Conservation (phyloP, 2,113 vertebrate species). For the Pavo muticus region DNA sequence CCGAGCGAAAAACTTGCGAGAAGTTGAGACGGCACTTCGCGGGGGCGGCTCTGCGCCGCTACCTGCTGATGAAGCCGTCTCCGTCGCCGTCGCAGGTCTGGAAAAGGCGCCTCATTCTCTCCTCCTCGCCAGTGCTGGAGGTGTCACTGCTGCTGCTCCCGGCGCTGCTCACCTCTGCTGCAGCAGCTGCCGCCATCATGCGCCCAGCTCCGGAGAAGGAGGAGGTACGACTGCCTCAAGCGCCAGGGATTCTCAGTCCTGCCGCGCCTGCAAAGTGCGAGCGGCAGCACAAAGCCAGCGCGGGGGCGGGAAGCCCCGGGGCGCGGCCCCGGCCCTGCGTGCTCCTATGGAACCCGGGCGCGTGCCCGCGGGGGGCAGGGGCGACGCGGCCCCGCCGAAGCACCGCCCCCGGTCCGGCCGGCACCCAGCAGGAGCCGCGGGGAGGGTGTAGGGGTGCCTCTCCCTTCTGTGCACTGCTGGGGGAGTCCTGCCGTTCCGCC, state of each 20-base stretch:
- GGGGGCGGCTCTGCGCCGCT: background rate
- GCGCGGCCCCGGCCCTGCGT: background rate
- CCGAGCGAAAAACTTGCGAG: background rate
- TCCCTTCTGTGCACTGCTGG: too few relatives aligned
- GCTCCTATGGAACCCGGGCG: too few relatives aligned
- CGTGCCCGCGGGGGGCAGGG: too few relatives aligned
- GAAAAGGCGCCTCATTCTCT: conserved; percentile 83
- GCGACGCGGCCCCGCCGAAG: too few relatives aligned
- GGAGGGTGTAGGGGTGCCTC: too few relatives aligned
- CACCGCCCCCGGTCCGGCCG: too few relatives aligned
- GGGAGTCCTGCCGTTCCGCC: too few relatives aligned
- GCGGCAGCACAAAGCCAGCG: background rate
- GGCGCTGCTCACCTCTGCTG: conserved; percentile 56
- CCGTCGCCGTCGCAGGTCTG: conserved; percentile 86
- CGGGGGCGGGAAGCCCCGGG: background rate
- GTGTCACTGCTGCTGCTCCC: conserved; percentile 80
- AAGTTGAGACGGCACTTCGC: background rate
- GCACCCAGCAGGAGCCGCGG: too few relatives aligned
- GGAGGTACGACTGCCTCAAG: background rate
- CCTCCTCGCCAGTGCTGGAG: conserved; percentile 84
- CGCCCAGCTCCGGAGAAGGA: background rate
- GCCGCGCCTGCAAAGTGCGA: background rate
- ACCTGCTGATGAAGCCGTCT: conserved; percentile 85
- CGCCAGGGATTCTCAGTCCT: background rate
- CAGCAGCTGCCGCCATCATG: conserved; percentile 80